Base-by-base conservation (phyloP, 2,797 vertebrate species). In the Todus mexicanus region DNA sequence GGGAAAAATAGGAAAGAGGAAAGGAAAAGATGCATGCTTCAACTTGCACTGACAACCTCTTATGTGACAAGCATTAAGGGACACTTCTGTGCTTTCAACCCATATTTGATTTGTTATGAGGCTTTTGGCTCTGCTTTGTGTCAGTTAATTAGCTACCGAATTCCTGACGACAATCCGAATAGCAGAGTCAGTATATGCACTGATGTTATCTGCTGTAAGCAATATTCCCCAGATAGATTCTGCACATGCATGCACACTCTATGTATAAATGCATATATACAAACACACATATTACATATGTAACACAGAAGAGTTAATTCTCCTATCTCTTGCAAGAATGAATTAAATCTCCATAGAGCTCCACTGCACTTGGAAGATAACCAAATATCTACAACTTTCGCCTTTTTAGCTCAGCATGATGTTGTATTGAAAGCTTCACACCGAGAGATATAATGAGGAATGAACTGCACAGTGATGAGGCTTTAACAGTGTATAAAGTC, bases 291-390 rank as follows among this genome's bases (percentile, higher is more conserved):
- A 61, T 38, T 92, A 86, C 93, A 90, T 59, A 84, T 42, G 61
- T 71, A 93, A 97, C 96, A 96, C 97, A 97, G 97, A 97, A 90
- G 89, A 93, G 83, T 93, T 97, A 96, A 97, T 97, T 97, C 97
- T 97, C 94, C 90, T 96, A 54, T 97, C 96, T 97, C 94, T 79
- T 84, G 80, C 3, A 17, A 98, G 97, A 97, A 97, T 92, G 96
- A 97, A 98, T 97, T 97, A 98, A 97, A 98, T 97, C 97, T 98
- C 96, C 92, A 96, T 26, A 96, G 95, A 98, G 97, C 96, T 97
- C 88, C 88, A 93, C 97, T 97, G 96, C 96, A 97, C 96, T 97
- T 98, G 97, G 97, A 98, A 97, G 95, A 98, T 97, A 98, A 98
- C 98, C 97, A 98, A 97, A 96, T 95, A 97, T 93, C 96, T 96